Evolutionary conservation across 1,140 invertebrate genomes (phyloP), one percentile per base, ranked within the genome.

Genomic region (Rhyzopertha dominica): DNA sequence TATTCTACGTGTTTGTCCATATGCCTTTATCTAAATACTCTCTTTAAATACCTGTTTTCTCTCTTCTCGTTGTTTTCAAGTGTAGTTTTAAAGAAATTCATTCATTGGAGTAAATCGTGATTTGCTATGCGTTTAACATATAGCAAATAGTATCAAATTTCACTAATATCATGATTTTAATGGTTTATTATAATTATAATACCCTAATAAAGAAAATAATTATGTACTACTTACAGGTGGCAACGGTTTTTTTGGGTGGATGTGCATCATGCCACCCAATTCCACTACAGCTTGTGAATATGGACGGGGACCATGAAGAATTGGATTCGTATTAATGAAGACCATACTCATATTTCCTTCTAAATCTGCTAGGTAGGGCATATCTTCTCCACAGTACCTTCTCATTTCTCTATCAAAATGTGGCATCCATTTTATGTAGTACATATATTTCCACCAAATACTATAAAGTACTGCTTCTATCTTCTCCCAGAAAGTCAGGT

Each of bases 341-440:
- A 77, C 26, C 51, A 80, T 52, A 40, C 71, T 70, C 1, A 72
- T 58, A 56, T 74, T 73, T 30, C 61, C 62, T 23, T 65, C 59
- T 9, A 78, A 48, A 24, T 77, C 69, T 1, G 62, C 57, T 4
- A 77, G 51, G 26, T 63, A 49, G 0, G 74, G 71, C n/a, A 63
- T 46, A 39, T 65, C 50, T 1, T 54, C 17, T 3, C 68, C 73
- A 50, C 74, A 71, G 52, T 65, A 45, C 45, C 67, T 61, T 42
- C 53, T 66, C 0, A 65, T 43, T 1, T 67, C 42, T 44, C 50
- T 26, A 31, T 73, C 55, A 16, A 65, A 59, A 4, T 18, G 24
- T 1, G 51, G 49, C 16, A 60, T 16, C 25, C 52, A 13, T 14
- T 53, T 25, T 32, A 35, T 48, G 19, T 54, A 37, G 40, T 63